A percentile compares a stretch with the other conserved stretches of the same genome.
Conservation (phyloP, 2,113 vertebrate species). For the Nipponia nippon region DNA sequence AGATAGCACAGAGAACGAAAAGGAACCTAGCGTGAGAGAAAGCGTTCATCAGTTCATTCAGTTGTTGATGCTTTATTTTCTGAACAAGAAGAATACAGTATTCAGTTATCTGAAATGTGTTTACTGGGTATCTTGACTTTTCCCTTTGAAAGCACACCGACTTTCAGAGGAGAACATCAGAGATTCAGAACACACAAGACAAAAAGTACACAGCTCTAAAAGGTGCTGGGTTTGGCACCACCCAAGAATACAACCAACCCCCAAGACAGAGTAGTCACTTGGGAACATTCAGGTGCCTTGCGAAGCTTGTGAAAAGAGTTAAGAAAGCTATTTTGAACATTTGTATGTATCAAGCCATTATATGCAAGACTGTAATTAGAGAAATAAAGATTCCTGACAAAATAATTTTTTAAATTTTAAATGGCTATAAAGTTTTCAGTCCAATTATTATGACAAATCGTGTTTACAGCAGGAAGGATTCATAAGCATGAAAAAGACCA, state of each 20-base stretch:
- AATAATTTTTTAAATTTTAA: neutral
- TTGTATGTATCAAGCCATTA: neutral
- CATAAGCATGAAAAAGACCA: neutral
- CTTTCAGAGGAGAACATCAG: neutral
- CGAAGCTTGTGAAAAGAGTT: neutral
- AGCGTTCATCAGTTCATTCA: neutral
- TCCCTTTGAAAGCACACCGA: neutral
- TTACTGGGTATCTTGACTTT: neutral
- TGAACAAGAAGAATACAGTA: neutral
- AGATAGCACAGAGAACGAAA: slow-evolving; percentile 96
- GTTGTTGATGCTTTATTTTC: neutral
- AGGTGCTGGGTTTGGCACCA: neutral
- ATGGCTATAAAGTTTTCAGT: neutral
- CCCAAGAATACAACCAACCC: neutral
- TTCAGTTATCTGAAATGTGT: neutral
- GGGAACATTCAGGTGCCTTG: neutral
- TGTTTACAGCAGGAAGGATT: neutral
- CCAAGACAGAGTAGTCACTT: neutral
- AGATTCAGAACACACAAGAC: neutral
- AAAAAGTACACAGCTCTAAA: neutral
- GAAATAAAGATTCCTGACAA: neutral
- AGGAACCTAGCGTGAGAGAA: slow-evolving; percentile 82
- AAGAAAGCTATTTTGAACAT: neutral
- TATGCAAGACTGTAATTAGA: neutral
- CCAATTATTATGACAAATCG: neutral